Evolutionary conservation across 1,140 invertebrate genomes (phyloP).

Genomic region (Mamestra configurata): DNA sequence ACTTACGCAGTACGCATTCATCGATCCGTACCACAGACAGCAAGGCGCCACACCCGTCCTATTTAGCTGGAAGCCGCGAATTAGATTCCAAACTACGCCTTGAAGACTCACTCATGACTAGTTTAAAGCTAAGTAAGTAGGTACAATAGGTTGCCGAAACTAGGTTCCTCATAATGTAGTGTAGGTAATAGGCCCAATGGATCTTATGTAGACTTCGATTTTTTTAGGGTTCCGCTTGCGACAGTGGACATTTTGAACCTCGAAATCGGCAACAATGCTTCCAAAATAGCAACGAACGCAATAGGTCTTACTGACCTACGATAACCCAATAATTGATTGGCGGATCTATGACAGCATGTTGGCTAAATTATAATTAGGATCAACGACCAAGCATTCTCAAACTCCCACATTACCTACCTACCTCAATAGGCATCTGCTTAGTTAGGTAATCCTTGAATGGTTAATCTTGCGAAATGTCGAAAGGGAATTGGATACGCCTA

Average conservation of each 20-base stretch:
- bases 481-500: too few relatives aligned
- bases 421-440: too few relatives aligned
- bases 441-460: too few relatives aligned
- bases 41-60: slow-evolving; percentile 28
- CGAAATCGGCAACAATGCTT: too few relatives aligned
- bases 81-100: slow-evolving; percentile 13
- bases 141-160: not conserved
- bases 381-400: not conserved
- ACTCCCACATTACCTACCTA: too few relatives aligned
- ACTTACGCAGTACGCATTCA: slow-evolving; percentile 31
- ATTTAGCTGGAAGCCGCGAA: not conserved
- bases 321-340: too few relatives aligned
- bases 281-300: too few relatives aligned
- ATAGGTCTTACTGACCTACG: too few relatives aligned
- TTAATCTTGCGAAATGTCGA: too few relatives aligned
- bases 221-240: not conserved
- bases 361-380: not conserved
- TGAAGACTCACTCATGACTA: not conserved
- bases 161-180: not conserved
- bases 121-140: not conserved
- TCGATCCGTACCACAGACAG: slow-evolving; percentile 38
- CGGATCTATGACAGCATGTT: too few relatives aligned
- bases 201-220: not conserved
- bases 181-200: too few relatives aligned
- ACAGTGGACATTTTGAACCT: not conserved